Conservation (phyloP, 2,797 vertebrate species). For the Epinephelus coioides region DNA sequence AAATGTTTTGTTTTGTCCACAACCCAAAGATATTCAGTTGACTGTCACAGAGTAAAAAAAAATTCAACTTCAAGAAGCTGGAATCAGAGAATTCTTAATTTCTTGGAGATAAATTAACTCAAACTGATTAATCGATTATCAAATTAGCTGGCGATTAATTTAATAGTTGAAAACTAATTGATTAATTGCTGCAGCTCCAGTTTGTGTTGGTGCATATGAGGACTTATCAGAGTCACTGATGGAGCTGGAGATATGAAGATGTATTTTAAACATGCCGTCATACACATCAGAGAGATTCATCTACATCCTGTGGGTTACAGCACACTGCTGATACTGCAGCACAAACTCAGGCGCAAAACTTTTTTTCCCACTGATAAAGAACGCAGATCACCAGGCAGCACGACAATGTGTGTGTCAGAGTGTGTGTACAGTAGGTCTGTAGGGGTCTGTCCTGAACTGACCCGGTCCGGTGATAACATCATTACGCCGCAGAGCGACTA, state of each 20-base stretch:
- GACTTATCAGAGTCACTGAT: background rate
- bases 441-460: conserved; percentile 76
- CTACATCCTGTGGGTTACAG: conserved; percentile 3
- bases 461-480: conserved; percentile 77
- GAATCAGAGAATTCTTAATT: too few species aligned
- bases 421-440: conserved; percentile 63
- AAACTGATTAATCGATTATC: too few species aligned
- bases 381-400: conserved; percentile 3
- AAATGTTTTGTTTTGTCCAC: too few species aligned
- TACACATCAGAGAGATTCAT: background rate
- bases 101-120: too few species aligned
- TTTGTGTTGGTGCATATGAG: background rate
- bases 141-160: too few species aligned
- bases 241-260: background rate
- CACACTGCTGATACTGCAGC: background rate
- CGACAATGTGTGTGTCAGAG: conserved; percentile 37
- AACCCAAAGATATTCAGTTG: too few species aligned
- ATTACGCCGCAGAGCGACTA: conserved; percentile 62
- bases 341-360: conserved; percentile 15
- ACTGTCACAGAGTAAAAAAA: too few species aligned
- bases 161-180: too few species aligned
- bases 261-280: background rate
- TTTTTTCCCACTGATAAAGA: conserved; percentile 10
- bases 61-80: too few species aligned
- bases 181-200: background rate